Evolutionary conservation across 2,113 vertebrate genomes (phyloP).

Genomic region (Verasper variegatus): DNA sequence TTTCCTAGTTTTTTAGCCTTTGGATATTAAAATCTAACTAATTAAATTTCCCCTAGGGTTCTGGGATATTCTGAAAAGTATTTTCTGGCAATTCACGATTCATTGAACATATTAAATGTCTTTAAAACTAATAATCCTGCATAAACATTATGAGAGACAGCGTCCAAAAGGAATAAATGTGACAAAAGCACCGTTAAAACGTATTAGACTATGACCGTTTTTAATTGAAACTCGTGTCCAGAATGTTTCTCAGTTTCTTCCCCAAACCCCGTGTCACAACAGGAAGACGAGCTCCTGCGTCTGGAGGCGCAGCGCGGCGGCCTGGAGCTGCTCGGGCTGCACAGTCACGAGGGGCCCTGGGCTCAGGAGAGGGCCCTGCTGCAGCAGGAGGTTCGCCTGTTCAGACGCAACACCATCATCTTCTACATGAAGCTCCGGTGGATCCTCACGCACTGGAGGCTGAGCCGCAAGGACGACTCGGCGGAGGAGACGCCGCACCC

Average conservation of each 20-base stretch:
- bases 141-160: no score
- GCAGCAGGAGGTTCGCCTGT: conserved; percentile 90
- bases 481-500: conserved; percentile 74
- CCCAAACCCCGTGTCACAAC: conserved; percentile 33
- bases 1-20: no score
- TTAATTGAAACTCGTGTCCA: background rate
- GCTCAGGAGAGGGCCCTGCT: conserved; percentile 88
- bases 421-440: conserved; percentile 94
- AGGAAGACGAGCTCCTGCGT: conserved; percentile 87
- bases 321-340: conserved; percentile 91
- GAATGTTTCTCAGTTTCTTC: background rate
- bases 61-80: no score
- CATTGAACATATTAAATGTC: no score
- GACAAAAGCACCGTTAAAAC: no score
- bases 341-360: conserved; percentile 88
- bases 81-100: no score
- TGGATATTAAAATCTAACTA: no score
- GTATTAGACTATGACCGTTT: background rate
- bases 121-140: no score
- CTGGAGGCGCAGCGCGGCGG: conserved; percentile 86
- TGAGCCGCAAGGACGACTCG: conserved; percentile 82
- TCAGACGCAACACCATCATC: conserved; percentile 92
- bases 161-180: no score
- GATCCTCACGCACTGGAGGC: conserved; percentile 93
- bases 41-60: no score